Conservation (phyloP, 2,888 invertebrate species). For the Megamerina dolium region DNA sequence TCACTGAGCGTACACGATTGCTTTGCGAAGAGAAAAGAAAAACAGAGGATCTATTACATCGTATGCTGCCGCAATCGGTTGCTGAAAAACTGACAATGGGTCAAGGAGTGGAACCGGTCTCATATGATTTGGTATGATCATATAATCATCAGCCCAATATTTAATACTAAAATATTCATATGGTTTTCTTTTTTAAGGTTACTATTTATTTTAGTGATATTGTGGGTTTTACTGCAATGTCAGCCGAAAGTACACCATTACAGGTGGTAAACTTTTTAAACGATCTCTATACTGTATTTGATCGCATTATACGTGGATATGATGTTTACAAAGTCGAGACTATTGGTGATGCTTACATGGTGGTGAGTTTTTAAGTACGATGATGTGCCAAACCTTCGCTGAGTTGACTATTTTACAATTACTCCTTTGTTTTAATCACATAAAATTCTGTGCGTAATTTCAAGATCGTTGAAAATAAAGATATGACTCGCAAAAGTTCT, state of each 20-base stretch:
- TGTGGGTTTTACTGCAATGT: slow-evolving; percentile 93
- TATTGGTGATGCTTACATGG: slow-evolving; percentile 69
- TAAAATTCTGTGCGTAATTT: too few species aligned
- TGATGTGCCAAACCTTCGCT: too few species aligned
- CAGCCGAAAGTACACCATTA: slow-evolving; percentile 87
- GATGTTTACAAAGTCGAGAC: slow-evolving; percentile 98
- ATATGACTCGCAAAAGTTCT: too few species aligned
- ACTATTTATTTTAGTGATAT: slow-evolving; percentile 97
- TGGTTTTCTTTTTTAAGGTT: slow-evolving; percentile 32
- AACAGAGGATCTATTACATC: slow-evolving; percentile 84
- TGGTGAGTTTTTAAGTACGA: slow-evolving; percentile 49
- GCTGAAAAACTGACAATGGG: slow-evolving; percentile 82
- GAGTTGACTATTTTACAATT: too few species aligned
- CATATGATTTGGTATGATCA: slow-evolving; percentile 72
- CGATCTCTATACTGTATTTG: slow-evolving; percentile 95
- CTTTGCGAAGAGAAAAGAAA: slow-evolving; percentile 89
- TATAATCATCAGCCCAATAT: background rate
- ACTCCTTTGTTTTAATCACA: too few species aligned
- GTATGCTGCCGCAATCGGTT: slow-evolving; percentile 93
- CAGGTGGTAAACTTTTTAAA: slow-evolving; percentile 96
- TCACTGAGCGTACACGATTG: slow-evolving; percentile 82
- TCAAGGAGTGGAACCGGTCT: slow-evolving; percentile 86
- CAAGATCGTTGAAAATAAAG: too few species aligned
- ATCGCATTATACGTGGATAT: slow-evolving; percentile 91
- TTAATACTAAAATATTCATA: background rate